phyloP scores from a whole-genome alignment of 2,888 invertebrate species.

The Thysanoteuthis rhombus region DNA sequence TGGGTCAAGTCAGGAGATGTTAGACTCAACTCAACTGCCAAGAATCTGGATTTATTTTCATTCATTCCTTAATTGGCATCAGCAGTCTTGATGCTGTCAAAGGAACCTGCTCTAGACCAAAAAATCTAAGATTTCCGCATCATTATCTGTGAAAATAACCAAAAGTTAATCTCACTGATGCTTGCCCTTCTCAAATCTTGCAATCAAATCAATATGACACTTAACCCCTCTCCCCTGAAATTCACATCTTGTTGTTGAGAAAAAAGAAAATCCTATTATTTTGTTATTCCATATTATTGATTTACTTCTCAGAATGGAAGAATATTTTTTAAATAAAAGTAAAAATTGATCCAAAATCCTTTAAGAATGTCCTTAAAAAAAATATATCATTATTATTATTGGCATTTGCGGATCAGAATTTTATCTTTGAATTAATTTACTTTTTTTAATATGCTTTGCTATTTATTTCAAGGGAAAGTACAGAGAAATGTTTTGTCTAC shows the following conservation, averaged over 20 bases:
- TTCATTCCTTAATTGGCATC: slow-evolving; percentile 12
- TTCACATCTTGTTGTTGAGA: neutral
- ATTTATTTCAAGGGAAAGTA: neutral
- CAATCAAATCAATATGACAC: neutral
- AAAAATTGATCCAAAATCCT: neutral
- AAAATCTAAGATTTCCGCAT: neutral
- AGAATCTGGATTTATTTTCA: neutral
- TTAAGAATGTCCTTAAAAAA: neutral
- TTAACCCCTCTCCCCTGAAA: neutral
- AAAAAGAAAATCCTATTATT: neutral
- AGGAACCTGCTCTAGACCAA: neutral
- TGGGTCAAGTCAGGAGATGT: neutral
- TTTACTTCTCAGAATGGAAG: neutral
- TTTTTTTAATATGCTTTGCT: neutral
- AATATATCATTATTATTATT: neutral
- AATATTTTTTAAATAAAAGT: neutral
- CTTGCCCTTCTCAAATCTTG: neutral
- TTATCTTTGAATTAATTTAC: neutral
- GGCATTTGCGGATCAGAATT: neutral
- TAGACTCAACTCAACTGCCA: neutral
- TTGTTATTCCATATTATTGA: neutral
- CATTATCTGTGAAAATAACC: slow-evolving; percentile 12
- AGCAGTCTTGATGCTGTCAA: slow-evolving; percentile 12
- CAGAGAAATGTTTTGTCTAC: no score
- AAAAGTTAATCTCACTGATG: neutral